Evolutionary conservation across 2,113 vertebrate species (phyloP).

Genomic region (Nymphicus hollandicus): DNA sequence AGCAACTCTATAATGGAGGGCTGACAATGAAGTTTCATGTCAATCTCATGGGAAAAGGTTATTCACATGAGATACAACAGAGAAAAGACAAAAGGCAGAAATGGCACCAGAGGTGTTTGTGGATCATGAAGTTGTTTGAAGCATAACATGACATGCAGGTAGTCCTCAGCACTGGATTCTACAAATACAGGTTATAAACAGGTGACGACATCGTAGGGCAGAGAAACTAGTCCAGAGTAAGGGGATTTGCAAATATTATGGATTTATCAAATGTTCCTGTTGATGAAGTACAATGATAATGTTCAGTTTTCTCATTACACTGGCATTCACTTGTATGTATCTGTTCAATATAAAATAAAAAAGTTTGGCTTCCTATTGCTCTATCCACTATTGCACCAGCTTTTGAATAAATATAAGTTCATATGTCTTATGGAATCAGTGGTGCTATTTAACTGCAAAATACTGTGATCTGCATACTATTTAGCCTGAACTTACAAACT

Average conservation of each 20-base stretch:
- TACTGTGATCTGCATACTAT: neutral
- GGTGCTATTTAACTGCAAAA: neutral
- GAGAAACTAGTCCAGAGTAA: neutral
- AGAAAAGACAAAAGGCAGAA: neutral
- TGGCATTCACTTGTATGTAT: neutral
- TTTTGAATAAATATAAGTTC: neutral
- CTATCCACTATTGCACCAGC: neutral
- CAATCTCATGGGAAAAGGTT: neutral
- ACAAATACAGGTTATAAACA: neutral
- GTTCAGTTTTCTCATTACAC: neutral
- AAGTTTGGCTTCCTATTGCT: neutral
- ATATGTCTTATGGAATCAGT: neutral
- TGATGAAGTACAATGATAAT: neutral
- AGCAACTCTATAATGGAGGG: neutral
- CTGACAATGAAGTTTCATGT: neutral
- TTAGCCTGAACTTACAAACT: neutral
- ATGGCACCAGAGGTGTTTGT: neutral
- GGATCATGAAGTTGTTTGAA: neutral
- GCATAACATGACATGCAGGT: neutral
- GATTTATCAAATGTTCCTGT: neutral
- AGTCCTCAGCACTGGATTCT: neutral
- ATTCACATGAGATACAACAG: neutral
- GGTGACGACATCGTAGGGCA: neutral
- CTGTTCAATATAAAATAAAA: neutral
- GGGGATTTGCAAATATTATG: neutral